Conservation (phyloP, 2,113 vertebrate genomes). For the Scophthalmus maximus region DNA sequence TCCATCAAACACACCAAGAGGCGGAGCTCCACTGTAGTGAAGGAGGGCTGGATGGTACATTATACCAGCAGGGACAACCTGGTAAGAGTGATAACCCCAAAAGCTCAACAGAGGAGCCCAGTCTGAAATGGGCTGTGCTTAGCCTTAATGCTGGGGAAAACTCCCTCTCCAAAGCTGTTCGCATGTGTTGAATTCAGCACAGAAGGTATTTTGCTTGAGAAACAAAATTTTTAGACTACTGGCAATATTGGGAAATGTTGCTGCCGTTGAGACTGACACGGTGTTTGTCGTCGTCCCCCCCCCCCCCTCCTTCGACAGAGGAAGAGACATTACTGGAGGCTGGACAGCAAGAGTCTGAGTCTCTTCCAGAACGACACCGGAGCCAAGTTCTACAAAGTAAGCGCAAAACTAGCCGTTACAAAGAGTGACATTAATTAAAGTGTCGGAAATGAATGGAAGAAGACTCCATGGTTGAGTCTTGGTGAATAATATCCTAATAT, state of each 20-base stretch:
- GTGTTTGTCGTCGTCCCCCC: constrained; percentile 26
- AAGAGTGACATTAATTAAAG: not conserved
- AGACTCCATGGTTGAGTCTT: no score
- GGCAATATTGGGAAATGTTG: not conserved
- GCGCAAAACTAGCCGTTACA: constrained; percentile 35
- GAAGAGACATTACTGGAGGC: constrained; percentile 98
- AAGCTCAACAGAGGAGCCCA: constrained; percentile 42
- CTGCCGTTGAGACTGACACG: constrained; percentile 29
- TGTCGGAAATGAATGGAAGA: not conserved
- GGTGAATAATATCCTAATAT: no score
- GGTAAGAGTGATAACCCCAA: constrained; percentile 84
- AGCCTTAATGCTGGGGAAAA: constrained; percentile 40
- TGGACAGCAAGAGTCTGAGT: constrained; percentile 97
- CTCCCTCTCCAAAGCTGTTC: constrained; percentile 17
- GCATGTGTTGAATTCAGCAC: constrained; percentile 52
- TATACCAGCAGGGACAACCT: constrained; percentile 96
- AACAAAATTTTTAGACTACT: constrained; percentile 6
- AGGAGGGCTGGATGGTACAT: constrained; percentile 99
- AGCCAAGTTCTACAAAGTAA: constrained; percentile 95
- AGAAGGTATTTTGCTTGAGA: constrained; percentile 43
- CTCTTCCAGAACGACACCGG: constrained; percentile 98
- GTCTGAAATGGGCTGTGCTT: constrained; percentile 42
- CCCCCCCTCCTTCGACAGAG: constrained; percentile 80
- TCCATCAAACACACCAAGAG: constrained; percentile 98
- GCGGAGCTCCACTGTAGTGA: constrained; percentile 98